Conservation (phyloP, 2,888 invertebrate genomes). For the Synergus gifuensis region DNA sequence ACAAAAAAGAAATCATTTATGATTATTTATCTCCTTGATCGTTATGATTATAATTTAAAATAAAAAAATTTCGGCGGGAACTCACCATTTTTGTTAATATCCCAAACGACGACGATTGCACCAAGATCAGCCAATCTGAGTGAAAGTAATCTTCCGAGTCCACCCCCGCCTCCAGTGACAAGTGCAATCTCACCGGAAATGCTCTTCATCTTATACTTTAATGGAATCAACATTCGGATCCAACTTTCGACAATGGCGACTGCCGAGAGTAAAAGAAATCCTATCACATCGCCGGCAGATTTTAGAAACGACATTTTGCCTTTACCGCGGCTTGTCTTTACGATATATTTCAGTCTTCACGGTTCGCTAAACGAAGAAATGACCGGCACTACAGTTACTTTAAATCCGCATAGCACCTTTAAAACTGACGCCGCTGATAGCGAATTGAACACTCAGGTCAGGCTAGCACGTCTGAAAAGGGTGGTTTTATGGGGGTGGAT, state of each 20-base stretch:
- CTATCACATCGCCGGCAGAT: slow-evolving; percentile 80
- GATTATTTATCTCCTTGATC: too few relatives aligned
- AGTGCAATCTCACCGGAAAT: slow-evolving; percentile 88
- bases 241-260: slow-evolving; percentile 80
- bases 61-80: slow-evolving; percentile 48
- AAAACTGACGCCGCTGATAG: neutral
- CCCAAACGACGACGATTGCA: slow-evolving; percentile 92
- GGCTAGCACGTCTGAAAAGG: neutral
- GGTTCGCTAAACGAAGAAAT: neutral
- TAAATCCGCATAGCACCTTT: slow-evolving; percentile 5
- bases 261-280: slow-evolving; percentile 79
- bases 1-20: too few relatives aligned
- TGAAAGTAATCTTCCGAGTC: slow-evolving; percentile 89
- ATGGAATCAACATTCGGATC: slow-evolving; percentile 78
- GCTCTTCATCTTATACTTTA: slow-evolving; percentile 84
- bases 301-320: slow-evolving; percentile 78
- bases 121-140: slow-evolving; percentile 87
- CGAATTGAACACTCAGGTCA: slow-evolving; percentile 9
- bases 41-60: too few relatives aligned
- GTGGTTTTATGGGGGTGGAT: neutral
- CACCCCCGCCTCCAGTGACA: slow-evolving; percentile 94
- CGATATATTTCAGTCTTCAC: neutral
- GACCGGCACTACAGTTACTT: neutral
- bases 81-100: slow-evolving; percentile 90
- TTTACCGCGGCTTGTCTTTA: neutral